These are phyloP conservation scores for Lymantria monacha DNA, from an alignment of 2,888 invertebrate species.

Conservation along the genomic window DNA sequence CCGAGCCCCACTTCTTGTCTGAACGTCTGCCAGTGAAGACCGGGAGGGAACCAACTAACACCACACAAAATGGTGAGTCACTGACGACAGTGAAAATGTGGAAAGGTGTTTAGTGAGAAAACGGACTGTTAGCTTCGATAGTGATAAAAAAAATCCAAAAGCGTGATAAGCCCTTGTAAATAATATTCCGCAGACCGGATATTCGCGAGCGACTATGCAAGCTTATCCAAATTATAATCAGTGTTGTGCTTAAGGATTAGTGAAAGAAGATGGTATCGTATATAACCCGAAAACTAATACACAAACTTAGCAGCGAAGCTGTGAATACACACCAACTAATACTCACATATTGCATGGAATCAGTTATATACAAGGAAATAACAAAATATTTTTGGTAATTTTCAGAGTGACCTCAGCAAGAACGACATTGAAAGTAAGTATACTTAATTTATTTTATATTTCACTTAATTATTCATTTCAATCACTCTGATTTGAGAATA, in stretches of 20 bases:
- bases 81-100: conserved; percentile 73
- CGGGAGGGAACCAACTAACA: conserved; percentile 84
- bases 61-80: conserved; percentile 87
- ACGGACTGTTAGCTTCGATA: conserved; percentile 61
- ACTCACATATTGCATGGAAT: conserved; percentile 55
- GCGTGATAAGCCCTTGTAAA: conserved; percentile 54
- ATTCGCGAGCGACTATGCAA: conserved; percentile 48
- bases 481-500: no score
- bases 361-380: conserved; percentile 58
- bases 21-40: conserved; percentile 88
- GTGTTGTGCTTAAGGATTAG: conserved; percentile 65
- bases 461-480: background rate
- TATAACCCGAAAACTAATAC: conserved; percentile 34
- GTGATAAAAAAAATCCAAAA: conserved; percentile 49
- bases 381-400: conserved; percentile 78
- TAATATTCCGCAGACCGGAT: conserved; percentile 71
- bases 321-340: conserved; percentile 52
- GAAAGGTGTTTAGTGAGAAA: conserved; percentile 71
- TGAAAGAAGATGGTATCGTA: conserved; percentile 62
- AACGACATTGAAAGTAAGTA: conserved; percentile 95
- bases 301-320: conserved; percentile 51
- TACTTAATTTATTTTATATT: conserved; percentile 3
- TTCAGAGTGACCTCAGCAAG: conserved; percentile 93
- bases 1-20: conserved; percentile 90
- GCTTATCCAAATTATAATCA: conserved; percentile 37